Base-by-base conservation (phyloP, 2,113 vertebrate species). In the Etheostoma cragini region DNA sequence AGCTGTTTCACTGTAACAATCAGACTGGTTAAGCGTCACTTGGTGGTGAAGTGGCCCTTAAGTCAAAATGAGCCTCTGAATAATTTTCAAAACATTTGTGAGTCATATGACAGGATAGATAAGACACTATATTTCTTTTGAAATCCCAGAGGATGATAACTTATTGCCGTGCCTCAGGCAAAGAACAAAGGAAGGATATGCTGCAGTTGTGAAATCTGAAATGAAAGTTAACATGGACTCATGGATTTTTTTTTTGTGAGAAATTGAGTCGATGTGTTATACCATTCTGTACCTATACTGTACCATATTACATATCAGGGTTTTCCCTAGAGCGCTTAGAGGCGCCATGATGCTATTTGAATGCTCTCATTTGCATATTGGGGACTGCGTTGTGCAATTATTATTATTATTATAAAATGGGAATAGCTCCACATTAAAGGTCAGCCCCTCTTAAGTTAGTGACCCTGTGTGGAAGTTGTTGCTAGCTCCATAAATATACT, bases 1-100 rank as follows among this genome's bases (percentile, higher is more conserved):
- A 38, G 78, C 47, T 53, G 56, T 72, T n/a, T 87, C 78, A 86
- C 80, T 80, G 78, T 54, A 62, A 69, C 84, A 85, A 87, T 89
- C 86, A 83, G 50, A 69, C 12, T 69, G 49, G 78, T 80, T 72
- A 79, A 45, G 58, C 8, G 10, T 73, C 53, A 57, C 35, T 3
- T 56, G 69, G 64, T 10, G 54, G n/a, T 66, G 56, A 72, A 82
- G 68, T 54, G 81, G 52, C 78, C 61, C 81, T 86, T 46, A 8
- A 84, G 69, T 49, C 1, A 11, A 71, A 60, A 46, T 60, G 10
- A 72, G 78, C 17, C 73, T 70, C 19, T 6, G 38, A 71, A 21
- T 68, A 46, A 71, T 76, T 78, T 42, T 82, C 42, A 45, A 22
- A 71, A 57, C 24, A 35, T 30, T n/a, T 30, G 17, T 72, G 54